These are phyloP conservation scores for Diachrysia chrysitis DNA, from an alignment of 2,888 invertebrate species.

Conservation along the genomic window DNA sequence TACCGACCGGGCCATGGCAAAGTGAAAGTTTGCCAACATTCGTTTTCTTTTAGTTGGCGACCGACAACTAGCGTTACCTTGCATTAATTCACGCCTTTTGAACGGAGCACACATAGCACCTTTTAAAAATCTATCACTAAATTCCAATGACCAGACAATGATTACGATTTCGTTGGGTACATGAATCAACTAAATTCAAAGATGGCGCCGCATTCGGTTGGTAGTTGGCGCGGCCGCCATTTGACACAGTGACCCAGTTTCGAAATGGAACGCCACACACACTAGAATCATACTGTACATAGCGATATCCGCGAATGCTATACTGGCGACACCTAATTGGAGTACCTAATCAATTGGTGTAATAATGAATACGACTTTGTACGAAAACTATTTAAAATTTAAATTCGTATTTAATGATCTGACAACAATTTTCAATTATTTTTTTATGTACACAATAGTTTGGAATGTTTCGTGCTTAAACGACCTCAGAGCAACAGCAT, in stretches of 20 bases:
- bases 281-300: conserved; percentile 79
- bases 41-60: conserved; percentile 73
- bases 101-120: conserved; percentile 24
- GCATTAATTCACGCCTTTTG: conserved; percentile 37
- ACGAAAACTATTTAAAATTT: conserved; percentile 2
- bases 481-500: conserved; percentile 58
- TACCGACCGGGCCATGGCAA: conserved; percentile 68
- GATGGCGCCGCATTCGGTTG: conserved; percentile 83
- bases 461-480: conserved; percentile 27
- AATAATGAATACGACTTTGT: conserved; percentile 46
- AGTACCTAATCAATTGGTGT: conserved; percentile 63
- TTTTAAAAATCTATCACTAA: conserved; percentile 18
- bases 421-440: neutral
- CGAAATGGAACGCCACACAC: conserved; percentile 87
- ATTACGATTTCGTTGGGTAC: conserved; percentile 65
- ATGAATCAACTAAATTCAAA: conserved; percentile 84
- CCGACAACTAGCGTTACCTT: conserved; percentile 59
- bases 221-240: conserved; percentile 84
- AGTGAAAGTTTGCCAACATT: conserved; percentile 83
- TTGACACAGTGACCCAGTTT: conserved; percentile 88
- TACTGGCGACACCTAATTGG: conserved; percentile 70
- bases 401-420: neutral
- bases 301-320: conserved; percentile 71
- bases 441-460: neutral
- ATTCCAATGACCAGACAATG: conserved; percentile 47